Conservation (phyloP, 53 echinoderm and acorn worm genomes). For the Patiria pectinifera region DNA sequence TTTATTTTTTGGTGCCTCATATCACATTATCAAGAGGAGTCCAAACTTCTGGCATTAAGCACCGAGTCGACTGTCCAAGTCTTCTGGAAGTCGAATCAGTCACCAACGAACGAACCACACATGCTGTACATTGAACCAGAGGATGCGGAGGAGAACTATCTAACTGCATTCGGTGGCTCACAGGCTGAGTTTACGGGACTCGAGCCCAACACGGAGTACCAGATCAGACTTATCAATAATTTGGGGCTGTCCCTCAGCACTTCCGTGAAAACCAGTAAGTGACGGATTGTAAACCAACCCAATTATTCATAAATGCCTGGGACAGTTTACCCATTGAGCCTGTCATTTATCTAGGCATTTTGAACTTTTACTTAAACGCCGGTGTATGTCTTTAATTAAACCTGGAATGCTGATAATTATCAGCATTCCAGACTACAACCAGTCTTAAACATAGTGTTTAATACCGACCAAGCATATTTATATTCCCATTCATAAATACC, state of each 20-base stretch:
- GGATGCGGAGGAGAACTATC: constrained; percentile 17
- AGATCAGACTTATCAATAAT: constrained; percentile 18
- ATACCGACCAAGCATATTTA: too few species aligned
- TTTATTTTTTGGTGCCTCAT: background rate
- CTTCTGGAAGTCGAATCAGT: background rate
- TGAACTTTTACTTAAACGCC: too few species aligned
- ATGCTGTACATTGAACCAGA: constrained; percentile 39
- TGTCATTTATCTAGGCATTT: too few species aligned
- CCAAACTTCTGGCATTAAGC: background rate
- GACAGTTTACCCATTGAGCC: too few species aligned
- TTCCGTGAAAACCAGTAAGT: constrained; percentile 39
- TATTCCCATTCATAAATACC: too few species aligned
- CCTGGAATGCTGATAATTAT: too few species aligned
- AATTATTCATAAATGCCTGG: too few species aligned
- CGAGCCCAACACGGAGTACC: constrained; percentile 33
- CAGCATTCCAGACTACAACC: too few species aligned
- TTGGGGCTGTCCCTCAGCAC: background rate
- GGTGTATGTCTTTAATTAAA: too few species aligned
- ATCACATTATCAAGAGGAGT: background rate
- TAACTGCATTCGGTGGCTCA: background rate
- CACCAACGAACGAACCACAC: background rate
- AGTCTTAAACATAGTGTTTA: too few species aligned
- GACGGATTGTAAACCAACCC: background rate
- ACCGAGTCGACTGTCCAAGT: constrained; percentile 22
- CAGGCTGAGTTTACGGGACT: constrained; percentile 1